A percentile compares a stretch with the other conserved stretches of the same genome.
These are phyloP conservation scores for Tridacna gigas DNA, from an alignment of 2,888 invertebrate genomes.

Conservation along the genomic window DNA sequence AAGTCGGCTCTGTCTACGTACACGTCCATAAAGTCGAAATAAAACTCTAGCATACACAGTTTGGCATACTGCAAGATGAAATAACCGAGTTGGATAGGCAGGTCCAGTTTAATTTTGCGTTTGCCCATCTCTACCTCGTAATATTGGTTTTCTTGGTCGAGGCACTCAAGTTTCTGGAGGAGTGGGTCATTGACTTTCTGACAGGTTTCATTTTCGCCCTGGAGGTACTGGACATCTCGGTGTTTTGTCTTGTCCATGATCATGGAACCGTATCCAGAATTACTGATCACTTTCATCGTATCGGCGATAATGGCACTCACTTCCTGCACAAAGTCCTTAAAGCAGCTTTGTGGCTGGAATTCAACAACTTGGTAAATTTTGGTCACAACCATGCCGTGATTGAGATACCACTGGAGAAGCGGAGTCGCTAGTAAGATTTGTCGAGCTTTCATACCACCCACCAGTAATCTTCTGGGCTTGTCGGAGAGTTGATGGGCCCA, in stretches of 20 bases:
- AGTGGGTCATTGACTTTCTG: slow-evolving; percentile 49
- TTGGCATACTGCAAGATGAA: slow-evolving; percentile 69
- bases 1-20: too few species aligned
- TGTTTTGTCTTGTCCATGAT: slow-evolving; percentile 62
- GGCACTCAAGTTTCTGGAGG: slow-evolving; percentile 44
- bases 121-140: slow-evolving; percentile 61
- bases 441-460: slow-evolving; percentile 56
- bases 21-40: too few species aligned
- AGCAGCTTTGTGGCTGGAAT: slow-evolving; percentile 57
- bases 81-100: too few species aligned
- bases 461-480: slow-evolving; percentile 41
- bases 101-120: slow-evolving; percentile 44
- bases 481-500: too few species aligned
- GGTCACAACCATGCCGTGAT: slow-evolving; percentile 59
- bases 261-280: slow-evolving; percentile 56
- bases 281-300: too few species aligned
- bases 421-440: slow-evolving; percentile 59
- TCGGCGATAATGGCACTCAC: slow-evolving; percentile 45
- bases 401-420: slow-evolving; percentile 59
- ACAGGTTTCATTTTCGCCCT: slow-evolving; percentile 46
- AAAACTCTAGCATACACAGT: slow-evolving; percentile 63
- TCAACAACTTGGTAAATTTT: too few species aligned
- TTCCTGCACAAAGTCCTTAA: slow-evolving; percentile 42
- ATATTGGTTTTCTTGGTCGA: slow-evolving; percentile 48
- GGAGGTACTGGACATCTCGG: slow-evolving; percentile 41